Conservation (phyloP, 2,113 vertebrate genomes). For the Dasypus novemcinctus region DNA sequence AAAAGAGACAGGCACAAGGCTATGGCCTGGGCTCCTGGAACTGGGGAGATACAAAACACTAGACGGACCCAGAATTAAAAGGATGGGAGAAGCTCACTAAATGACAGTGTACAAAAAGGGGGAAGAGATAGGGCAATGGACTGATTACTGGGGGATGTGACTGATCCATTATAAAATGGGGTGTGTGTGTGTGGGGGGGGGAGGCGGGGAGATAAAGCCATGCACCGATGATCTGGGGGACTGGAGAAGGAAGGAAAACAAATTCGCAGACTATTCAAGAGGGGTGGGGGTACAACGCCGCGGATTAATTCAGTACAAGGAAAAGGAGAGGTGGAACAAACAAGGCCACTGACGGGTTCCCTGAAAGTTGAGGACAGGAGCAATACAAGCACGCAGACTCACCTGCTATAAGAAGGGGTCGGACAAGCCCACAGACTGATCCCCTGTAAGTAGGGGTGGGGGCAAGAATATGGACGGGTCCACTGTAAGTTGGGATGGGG, state of each 20-base stretch:
- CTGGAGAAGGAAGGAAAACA: not conserved
- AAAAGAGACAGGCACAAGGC: not conserved
- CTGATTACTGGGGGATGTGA: constrained; percentile 10
- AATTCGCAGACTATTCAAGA: constrained; percentile 26
- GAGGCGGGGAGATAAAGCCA: not conserved
- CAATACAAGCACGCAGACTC: constrained; percentile 34
- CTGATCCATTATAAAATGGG: constrained; percentile 19
- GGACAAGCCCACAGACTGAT: constrained; percentile 1
- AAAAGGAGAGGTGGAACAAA: constrained; percentile 46
- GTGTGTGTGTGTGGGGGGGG: not conserved
- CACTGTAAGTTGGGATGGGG: constrained; percentile 49
- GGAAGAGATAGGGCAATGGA: constrained; percentile 25
- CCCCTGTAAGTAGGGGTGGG: not conserved
- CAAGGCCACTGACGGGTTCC: constrained; percentile 36
- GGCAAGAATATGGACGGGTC: constrained; percentile 50
- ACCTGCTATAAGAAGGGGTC: constrained; percentile 46
- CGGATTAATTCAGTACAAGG: not conserved
- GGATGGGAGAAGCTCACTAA: not conserved
- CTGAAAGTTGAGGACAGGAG: constrained; percentile 46
- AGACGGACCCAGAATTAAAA: constrained; percentile 32
- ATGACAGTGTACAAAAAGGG: not conserved
- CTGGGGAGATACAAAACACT: not conserved
- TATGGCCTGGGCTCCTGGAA: constrained; percentile 11
- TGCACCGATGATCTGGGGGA: not conserved
- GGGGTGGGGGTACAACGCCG: not conserved